Percentiles rank a stretch among this genome's conserved stretches.
These are phyloP conservation scores for Ceryle rudis DNA, from an alignment of 2,797 vertebrate species.

Conservation along the genomic window DNA sequence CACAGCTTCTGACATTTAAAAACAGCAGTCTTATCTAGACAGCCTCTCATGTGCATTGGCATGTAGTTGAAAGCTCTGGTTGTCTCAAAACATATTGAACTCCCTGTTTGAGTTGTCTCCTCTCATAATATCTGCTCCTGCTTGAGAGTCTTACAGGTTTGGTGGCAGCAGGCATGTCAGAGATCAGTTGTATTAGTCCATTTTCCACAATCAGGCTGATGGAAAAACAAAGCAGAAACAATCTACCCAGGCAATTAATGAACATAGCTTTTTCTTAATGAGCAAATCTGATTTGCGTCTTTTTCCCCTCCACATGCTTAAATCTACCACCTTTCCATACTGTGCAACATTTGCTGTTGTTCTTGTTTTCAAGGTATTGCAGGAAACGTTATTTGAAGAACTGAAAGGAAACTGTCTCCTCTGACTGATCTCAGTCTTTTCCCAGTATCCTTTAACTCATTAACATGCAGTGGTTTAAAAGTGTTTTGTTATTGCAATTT, in stretches of 20 bases:
- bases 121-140: neutral
- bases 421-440: neutral
- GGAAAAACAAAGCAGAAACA: neutral
- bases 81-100: neutral
- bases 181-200: neutral
- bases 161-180: neutral
- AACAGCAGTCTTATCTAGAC: neutral
- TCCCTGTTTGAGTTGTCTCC: neutral
- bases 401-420: neutral
- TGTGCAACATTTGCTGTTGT: neutral
- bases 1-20: neutral
- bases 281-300: neutral
- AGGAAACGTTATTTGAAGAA: slow-evolving; percentile 6
- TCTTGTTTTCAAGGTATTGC: neutral
- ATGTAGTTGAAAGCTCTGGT: neutral
- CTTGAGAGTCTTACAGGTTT: neutral
- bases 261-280: neutral
- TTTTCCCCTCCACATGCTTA: neutral
- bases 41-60: neutral
- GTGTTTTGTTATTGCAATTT: neutral
- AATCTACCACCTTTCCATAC: neutral
- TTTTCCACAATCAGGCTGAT: neutral
- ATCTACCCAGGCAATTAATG: neutral
- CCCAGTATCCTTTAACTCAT: neutral
- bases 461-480: neutral